Evolutionary conservation across 1,140 invertebrate genomes (phyloP).

Genomic region (Mesaphorura yosii): DNA sequence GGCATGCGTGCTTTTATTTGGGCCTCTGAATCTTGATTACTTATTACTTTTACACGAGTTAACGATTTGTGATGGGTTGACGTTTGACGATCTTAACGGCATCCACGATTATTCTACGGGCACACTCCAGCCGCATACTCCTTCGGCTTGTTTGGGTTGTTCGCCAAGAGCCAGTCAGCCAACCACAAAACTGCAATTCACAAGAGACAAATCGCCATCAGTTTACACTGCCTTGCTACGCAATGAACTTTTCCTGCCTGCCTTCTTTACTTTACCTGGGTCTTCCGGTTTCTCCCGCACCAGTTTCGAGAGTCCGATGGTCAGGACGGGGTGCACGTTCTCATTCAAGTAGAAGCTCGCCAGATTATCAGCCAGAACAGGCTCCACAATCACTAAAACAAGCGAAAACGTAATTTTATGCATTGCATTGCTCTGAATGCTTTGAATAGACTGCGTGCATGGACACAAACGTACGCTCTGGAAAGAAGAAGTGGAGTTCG

Average conservation of each 20-base stretch:
- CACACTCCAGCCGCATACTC: background rate
- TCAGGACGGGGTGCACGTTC: slow-evolving; percentile 50
- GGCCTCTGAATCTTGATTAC: too few species aligned
- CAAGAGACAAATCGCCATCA: slow-evolving; percentile 60
- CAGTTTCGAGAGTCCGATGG: slow-evolving; percentile 54
- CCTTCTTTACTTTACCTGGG: too few species aligned
- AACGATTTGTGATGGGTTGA: too few species aligned
- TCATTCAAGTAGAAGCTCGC: slow-evolving; percentile 56
- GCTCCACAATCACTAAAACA: slow-evolving; percentile 49
- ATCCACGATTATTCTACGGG: too few species aligned
- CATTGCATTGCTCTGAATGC: too few species aligned
- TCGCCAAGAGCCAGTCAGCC: slow-evolving; percentile 58
- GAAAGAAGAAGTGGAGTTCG: slow-evolving; percentile 84
- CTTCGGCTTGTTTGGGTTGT: slow-evolving; percentile 62
- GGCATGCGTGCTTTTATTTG: too few species aligned
- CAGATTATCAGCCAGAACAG: slow-evolving; percentile 40
- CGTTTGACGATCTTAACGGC: too few species aligned
- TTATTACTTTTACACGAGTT: too few species aligned
- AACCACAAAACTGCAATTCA: slow-evolving; percentile 61
- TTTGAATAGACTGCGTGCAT: too few species aligned
- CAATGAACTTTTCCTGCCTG: background rate
- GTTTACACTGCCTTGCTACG: slow-evolving; percentile 34
- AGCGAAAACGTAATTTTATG: slow-evolving; percentile 9
- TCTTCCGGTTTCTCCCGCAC: slow-evolving; percentile 4
- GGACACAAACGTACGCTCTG: slow-evolving; percentile 63